These are phyloP conservation scores for Selene dorsalis DNA, from an alignment of 2,797 vertebrate species.

Conservation along the genomic window DNA sequence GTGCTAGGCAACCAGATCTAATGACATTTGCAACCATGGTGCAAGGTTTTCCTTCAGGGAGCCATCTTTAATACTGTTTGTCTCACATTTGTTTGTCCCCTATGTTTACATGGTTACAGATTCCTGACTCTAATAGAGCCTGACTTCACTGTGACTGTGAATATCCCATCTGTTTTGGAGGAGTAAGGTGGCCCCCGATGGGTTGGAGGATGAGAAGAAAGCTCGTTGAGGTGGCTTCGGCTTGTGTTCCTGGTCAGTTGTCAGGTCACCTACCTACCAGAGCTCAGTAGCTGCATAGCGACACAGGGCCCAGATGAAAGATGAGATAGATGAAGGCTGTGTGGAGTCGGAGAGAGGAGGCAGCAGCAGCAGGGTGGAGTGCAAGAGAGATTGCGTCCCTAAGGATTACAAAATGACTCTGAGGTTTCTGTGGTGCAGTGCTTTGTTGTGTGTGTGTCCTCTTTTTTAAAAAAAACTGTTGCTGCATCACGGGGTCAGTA, in stretches of 20 bases:
- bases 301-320: slow-evolving; percentile 45
- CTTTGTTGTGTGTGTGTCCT: slow-evolving; percentile 25
- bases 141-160: background rate
- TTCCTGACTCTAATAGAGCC: slow-evolving; percentile 3
- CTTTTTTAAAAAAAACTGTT: slow-evolving; percentile 36
- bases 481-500: slow-evolving; percentile 14
- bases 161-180: background rate
- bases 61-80: slow-evolving; percentile 51
- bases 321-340: slow-evolving; percentile 42
- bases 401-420: slow-evolving; percentile 59
- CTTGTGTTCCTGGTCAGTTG: slow-evolving; percentile 34
- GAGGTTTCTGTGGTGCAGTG: slow-evolving; percentile 56
- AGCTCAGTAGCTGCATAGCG: slow-evolving; percentile 50
- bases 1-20: slow-evolving; percentile 66
- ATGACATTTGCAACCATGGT: slow-evolving; percentile 57
- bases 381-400: slow-evolving; percentile 42
- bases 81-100: slow-evolving; percentile 55
- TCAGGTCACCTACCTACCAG: slow-evolving; percentile 43
- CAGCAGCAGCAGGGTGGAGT: slow-evolving; percentile 23
- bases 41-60: slow-evolving; percentile 48
- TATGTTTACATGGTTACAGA: slow-evolving; percentile 40
- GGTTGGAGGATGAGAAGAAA: background rate
- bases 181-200: background rate
- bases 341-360: slow-evolving; percentile 35
- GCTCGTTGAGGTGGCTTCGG: slow-evolving; percentile 6